Conservation (phyloP, 2,888 invertebrate genomes). For the Proisotoma minuta region DNA sequence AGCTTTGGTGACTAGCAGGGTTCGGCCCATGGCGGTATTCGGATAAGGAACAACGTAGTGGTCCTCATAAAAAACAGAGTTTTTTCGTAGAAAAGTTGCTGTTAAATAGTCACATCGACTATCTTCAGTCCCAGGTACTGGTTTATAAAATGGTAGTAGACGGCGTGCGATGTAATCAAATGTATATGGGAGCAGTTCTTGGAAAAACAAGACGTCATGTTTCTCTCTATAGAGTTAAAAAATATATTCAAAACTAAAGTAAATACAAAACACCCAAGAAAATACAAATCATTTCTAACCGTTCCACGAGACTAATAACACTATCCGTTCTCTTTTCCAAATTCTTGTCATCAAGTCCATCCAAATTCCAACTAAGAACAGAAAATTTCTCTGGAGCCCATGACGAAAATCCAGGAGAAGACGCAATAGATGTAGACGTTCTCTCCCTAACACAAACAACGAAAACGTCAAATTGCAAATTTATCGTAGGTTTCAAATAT, state of each 20-base stretch:
- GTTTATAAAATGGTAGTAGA: slow-evolving; percentile 51
- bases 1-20: slow-evolving; percentile 54
- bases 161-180: slow-evolving; percentile 51
- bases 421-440: too few relatives aligned
- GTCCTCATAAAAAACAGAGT: slow-evolving; percentile 51
- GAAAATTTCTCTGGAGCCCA: slow-evolving; percentile 51
- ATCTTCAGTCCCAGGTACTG: slow-evolving; percentile 50
- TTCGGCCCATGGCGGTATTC: slow-evolving; percentile 55
- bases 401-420: too few relatives aligned
- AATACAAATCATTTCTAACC: slow-evolving; percentile 47
- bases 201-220: slow-evolving; percentile 58
- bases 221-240: slow-evolving; percentile 52
- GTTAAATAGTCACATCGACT: slow-evolving; percentile 52
- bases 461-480: too few relatives aligned
- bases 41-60: slow-evolving; percentile 53
- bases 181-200: slow-evolving; percentile 56
- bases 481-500: too few relatives aligned
- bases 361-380: slow-evolving; percentile 58
- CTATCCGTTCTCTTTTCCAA: slow-evolving; percentile 54
- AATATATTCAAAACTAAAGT: background rate
- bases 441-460: too few relatives aligned
- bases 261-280: background rate
- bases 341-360: slow-evolving; percentile 57
- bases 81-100: slow-evolving; percentile 52
- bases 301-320: slow-evolving; percentile 54